A percentile compares a stretch with the other conserved stretches of the same genome.
Evolutionary conservation across 2,113 vertebrate species (phyloP).

Genomic region (Xiphophorus hellerii): DNA sequence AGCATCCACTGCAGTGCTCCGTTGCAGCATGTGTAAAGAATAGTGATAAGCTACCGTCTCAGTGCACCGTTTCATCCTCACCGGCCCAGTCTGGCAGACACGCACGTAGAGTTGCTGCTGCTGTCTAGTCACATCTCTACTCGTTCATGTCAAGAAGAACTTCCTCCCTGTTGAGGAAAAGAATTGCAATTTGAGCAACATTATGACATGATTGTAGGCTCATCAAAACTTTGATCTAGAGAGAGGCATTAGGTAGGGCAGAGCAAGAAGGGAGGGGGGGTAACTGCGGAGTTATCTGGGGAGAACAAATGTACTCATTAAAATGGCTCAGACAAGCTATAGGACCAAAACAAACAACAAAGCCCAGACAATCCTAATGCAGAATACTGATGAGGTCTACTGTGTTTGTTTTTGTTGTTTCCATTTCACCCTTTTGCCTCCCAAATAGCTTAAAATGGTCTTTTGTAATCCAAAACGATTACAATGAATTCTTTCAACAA

Average conservation of each 20-base stretch:
- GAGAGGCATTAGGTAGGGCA: conserved; percentile 41
- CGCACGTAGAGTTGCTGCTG: conserved; percentile 66
- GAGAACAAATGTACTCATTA: conserved; percentile 58
- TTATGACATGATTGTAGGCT: conserved; percentile 55
- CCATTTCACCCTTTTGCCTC: conserved; percentile 9
- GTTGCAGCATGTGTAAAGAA: conserved; percentile 69
- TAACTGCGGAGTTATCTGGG: conserved; percentile 40
- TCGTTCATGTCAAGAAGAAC: conserved; percentile 37
- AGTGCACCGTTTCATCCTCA: conserved; percentile 63
- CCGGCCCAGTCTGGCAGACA: conserved; percentile 65
- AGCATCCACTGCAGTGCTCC: conserved; percentile 66
- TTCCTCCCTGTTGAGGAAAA: conserved; percentile 19
- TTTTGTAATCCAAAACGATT: conserved; percentile 13
- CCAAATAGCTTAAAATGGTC: conserved; percentile 25
- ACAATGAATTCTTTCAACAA: neutral
- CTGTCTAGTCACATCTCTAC: conserved; percentile 65
- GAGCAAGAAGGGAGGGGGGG: conserved; percentile 25
- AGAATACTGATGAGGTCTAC: conserved; percentile 76
- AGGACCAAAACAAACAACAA: conserved; percentile 73
- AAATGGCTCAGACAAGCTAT: conserved; percentile 65
- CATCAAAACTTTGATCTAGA: conserved; percentile 62
- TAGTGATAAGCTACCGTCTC: conserved; percentile 69
- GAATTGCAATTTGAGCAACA: conserved; percentile 52
- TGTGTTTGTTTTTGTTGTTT: conserved; percentile 28
- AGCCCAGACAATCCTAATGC: conserved; percentile 68